Conservation (phyloP, 2,113 vertebrate genomes). For the Oophaga pumilio region DNA sequence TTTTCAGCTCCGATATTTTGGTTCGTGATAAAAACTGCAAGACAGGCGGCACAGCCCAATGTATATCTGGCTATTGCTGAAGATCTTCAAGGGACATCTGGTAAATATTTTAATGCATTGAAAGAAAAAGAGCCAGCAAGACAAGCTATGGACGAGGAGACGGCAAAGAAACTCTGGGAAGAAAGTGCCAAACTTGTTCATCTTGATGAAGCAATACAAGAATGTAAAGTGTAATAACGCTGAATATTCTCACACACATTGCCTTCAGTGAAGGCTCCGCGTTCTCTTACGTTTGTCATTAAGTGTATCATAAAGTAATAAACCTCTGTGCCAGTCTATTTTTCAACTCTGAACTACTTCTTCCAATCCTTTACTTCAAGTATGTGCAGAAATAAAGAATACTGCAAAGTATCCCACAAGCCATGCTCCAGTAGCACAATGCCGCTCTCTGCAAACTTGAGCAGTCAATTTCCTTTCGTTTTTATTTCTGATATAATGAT, state of each 20-base stretch:
- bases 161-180: conserved; percentile 77
- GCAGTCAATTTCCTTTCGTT: no score
- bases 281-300: background rate
- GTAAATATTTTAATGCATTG: conserved; percentile 81
- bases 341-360: background rate
- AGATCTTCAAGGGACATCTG: conserved; percentile 77
- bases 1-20: conserved; percentile 80
- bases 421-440: no score
- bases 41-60: conserved; percentile 79
- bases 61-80: conserved; percentile 77
- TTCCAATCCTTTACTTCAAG: background rate
- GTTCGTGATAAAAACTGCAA: conserved; percentile 79
- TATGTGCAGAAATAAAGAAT: no score
- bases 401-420: no score
- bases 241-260: background rate
- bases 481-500: no score
- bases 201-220: conserved; percentile 64
- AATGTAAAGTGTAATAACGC: background rate
- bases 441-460: no score
- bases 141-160: conserved; percentile 76
- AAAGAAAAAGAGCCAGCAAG: conserved; percentile 78
- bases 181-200: conserved; percentile 79
- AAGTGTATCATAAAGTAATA: background rate
- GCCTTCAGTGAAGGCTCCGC: conserved; percentile 38
- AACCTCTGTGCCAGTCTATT: background rate